A percentile compares a stretch with the other conserved stretches of the same genome.
Evolutionary conservation across 2,888 invertebrate genomes (phyloP).

Genomic region (Podotricha telesiphe): DNA sequence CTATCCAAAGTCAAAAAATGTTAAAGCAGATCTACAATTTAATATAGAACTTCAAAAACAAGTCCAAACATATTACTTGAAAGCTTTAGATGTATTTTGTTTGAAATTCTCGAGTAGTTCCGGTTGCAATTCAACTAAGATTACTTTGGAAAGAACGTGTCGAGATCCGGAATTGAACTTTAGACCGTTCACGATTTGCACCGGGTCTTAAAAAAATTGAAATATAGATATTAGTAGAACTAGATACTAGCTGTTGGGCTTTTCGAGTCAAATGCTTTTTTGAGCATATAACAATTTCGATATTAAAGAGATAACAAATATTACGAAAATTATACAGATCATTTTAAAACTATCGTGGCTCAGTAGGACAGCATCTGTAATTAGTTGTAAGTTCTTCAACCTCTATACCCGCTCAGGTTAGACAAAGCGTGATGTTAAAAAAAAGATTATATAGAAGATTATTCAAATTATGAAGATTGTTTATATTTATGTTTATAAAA

Average conservation of each 20-base stretch:
- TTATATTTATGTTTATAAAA: background rate
- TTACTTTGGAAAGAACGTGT: conserved; percentile 29
- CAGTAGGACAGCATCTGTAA: too few species aligned
- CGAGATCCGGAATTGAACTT: conserved; percentile 29
- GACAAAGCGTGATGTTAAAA: too few species aligned
- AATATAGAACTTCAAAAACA: background rate
- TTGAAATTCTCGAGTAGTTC: conserved; percentile 26
- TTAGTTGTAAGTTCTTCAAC: too few species aligned
- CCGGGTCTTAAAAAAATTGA: conserved; percentile 9
- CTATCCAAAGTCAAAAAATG: background rate
- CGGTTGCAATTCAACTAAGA: conserved; percentile 30
- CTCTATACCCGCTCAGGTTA: too few species aligned
- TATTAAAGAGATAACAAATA: too few species aligned
- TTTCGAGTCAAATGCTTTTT: too few species aligned
- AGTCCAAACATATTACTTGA: conserved; percentile 12
- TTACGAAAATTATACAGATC: too few species aligned
- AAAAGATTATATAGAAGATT: too few species aligned
- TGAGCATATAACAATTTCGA: too few species aligned
- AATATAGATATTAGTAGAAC: too few species aligned
- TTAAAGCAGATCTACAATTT: background rate
- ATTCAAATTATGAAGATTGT: too few species aligned
- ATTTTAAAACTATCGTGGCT: too few species aligned
- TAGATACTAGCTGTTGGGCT: conserved; percentile 2
- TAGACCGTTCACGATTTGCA: conserved; percentile 14
- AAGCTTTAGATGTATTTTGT: conserved; percentile 25